A percentile compares a stretch with the other conserved stretches of the same genome.
Conservation (phyloP, 2,113 vertebrate genomes). For the Gopherus flavomarginatus region DNA sequence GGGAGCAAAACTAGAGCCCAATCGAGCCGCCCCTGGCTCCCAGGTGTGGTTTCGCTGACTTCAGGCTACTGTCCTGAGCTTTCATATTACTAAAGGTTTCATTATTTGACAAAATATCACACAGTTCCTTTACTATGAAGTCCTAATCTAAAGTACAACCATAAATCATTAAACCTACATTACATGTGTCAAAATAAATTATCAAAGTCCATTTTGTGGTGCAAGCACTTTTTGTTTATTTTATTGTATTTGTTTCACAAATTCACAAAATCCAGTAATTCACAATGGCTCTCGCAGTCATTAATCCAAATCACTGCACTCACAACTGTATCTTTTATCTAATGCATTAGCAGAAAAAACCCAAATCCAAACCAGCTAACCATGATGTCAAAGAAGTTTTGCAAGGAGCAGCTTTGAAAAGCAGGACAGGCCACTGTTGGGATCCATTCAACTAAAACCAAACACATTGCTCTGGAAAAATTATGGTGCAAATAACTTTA, state of each 20-base stretch:
- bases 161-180: constrained; percentile 57
- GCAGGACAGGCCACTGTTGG: neutral
- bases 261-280: constrained; percentile 59
- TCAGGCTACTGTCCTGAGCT: neutral
- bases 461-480: neutral
- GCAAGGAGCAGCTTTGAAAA: neutral
- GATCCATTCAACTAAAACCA: neutral
- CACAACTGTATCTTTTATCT: constrained; percentile 56
- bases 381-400: neutral
- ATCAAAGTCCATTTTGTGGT: constrained; percentile 62
- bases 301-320: constrained; percentile 52
- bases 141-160: constrained; percentile 33
- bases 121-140: constrained; percentile 1
- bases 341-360: neutral
- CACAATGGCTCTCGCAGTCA: neutral
- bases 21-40: neutral
- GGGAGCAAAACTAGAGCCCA: neutral
- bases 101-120: constrained; percentile 49
- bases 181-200: constrained; percentile 63
- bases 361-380: neutral
- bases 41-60: neutral
- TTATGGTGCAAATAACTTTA: neutral
- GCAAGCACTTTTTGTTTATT: constrained; percentile 57
- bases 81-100: neutral
- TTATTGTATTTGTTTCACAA: constrained; percentile 63